These are phyloP conservation scores for Crypturellus undulatus DNA, from an alignment of 2,113 vertebrate species.

Conservation along the genomic window DNA sequence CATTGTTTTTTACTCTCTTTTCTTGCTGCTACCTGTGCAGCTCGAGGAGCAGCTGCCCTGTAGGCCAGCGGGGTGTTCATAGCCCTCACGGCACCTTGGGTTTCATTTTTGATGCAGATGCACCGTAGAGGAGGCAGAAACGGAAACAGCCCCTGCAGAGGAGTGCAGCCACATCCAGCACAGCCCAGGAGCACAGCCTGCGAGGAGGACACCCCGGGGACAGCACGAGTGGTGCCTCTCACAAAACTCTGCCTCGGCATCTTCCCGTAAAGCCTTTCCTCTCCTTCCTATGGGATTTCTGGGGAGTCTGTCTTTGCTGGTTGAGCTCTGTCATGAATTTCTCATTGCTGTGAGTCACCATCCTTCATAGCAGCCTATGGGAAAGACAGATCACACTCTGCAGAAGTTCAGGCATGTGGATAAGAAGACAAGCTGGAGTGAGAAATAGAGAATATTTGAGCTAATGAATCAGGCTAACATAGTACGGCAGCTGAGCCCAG, in stretches of 20 bases:
- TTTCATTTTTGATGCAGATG: background rate
- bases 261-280: background rate
- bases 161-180: background rate
- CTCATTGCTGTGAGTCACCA: background rate
- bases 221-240: accelerated
- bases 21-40: accelerated
- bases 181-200: background rate
- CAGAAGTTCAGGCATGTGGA: background rate
- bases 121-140: background rate
- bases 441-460: slow-evolving; percentile 37
- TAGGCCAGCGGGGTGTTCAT: background rate
- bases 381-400: background rate
- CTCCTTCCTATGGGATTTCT: background rate
- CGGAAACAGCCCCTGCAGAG: background rate
- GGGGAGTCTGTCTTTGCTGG: background rate
- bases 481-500: slow-evolving; percentile 52
- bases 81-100: background rate
- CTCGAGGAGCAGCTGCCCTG: background rate
- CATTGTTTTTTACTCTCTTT: background rate
- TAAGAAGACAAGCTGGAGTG: slow-evolving; percentile 1
- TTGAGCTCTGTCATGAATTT: background rate
- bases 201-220: background rate
- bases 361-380: background rate
- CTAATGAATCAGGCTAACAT: slow-evolving; percentile 49
- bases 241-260: background rate